Percentiles rank a stretch among this genome's conserved stretches.
These are phyloP conservation scores for Morinoia aosen DNA, from an alignment of 2,888 invertebrate species.

Conservation along the genomic window DNA sequence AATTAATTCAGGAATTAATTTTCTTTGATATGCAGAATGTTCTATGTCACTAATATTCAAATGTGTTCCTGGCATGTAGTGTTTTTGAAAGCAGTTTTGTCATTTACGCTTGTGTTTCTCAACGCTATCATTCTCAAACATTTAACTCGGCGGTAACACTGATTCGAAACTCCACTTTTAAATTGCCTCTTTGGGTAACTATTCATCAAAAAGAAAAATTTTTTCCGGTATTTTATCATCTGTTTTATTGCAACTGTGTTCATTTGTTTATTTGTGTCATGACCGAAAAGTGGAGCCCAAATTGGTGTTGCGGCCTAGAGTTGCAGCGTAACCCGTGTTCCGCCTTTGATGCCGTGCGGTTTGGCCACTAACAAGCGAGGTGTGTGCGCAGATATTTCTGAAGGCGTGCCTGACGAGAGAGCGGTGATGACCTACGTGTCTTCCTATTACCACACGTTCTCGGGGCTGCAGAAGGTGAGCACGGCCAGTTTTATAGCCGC, in stretches of 20 bases:
- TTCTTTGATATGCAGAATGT: neutral
- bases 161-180: neutral
- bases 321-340: neutral
- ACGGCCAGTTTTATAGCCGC: neutral
- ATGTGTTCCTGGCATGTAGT: neutral
- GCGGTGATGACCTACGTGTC: conserved; percentile 99
- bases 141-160: neutral
- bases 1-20: conserved; percentile 16
- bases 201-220: neutral
- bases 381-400: conserved; percentile 84
- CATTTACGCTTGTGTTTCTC: neutral
- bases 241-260: neutral
- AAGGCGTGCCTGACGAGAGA: conserved; percentile 99
- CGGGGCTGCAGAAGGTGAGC: conserved; percentile 98
- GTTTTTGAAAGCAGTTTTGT: neutral
- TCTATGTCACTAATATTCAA: neutral
- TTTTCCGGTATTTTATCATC: neutral
- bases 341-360: neutral
- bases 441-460: conserved; percentile 99
- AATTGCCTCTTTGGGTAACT: neutral
- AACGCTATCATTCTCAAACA: neutral
- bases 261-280: neutral
- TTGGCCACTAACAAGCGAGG: neutral
- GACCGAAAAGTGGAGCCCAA: neutral
- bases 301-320: neutral